Percentiles rank a stretch among this genome's conserved stretches.
phyloP scores from a whole-genome alignment of 2,113 vertebrate genomes.

The Nipponia nippon region DNA sequence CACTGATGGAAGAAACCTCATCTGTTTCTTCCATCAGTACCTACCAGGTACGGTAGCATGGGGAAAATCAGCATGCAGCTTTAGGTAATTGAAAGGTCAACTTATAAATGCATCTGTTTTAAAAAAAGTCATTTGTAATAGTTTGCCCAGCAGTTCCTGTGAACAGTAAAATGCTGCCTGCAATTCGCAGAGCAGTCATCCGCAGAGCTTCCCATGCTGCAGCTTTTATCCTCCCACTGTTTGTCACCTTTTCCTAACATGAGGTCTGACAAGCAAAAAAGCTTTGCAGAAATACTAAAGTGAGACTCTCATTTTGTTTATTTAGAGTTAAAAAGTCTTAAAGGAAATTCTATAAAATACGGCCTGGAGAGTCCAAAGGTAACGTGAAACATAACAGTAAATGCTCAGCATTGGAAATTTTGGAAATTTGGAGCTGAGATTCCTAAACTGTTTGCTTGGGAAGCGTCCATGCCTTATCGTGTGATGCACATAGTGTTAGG shows the following conservation, averaged over 20 bases:
- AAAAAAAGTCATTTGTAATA: not conserved
- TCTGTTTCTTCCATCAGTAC: not conserved
- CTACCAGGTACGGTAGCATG: not conserved
- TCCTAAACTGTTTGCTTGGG: not conserved
- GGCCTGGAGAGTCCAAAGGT: not conserved
- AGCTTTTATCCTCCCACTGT: not conserved
- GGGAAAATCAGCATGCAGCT: not conserved
- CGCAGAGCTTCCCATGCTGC: not conserved
- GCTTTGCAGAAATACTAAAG: not conserved
- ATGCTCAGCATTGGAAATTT: not conserved
- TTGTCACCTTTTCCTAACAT: not conserved
- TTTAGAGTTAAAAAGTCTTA: not conserved
- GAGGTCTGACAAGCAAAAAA: not conserved
- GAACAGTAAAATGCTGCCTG: not conserved
- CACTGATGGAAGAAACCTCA: not conserved
- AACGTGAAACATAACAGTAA: not conserved
- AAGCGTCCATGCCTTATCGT: not conserved
- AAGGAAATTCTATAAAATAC: not conserved
- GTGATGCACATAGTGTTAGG: not conserved
- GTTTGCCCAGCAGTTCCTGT: not conserved
- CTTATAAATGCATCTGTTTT: not conserved
- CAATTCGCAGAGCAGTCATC: not conserved
- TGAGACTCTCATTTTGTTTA: not conserved
- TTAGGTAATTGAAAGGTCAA: not conserved
- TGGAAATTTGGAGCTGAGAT: not conserved